phyloP scores from a whole-genome alignment of 2,888 invertebrate genomes.

The Pyralis farinalis region DNA sequence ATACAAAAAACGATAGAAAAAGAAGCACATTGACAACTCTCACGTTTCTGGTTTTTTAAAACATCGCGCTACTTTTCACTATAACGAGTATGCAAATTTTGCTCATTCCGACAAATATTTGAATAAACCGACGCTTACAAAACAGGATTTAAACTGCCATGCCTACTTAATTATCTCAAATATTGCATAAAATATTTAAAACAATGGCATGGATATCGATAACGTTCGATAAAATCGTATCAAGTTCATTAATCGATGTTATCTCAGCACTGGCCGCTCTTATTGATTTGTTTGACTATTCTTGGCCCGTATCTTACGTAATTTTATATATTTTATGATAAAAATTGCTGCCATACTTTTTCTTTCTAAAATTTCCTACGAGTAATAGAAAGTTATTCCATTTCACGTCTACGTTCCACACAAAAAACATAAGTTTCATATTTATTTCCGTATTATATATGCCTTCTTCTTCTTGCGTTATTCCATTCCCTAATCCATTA shows the following conservation, averaged over 20 bases:
- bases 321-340: too few species aligned
- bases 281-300: neutral
- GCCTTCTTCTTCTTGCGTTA: too few species aligned
- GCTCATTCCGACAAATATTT: neutral
- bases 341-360: too few species aligned
- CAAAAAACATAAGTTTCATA: too few species aligned
- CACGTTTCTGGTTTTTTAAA: neutral
- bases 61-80: neutral
- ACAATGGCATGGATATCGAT: neutral
- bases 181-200: neutral
- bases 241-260: neutral
- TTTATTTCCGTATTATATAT: too few species aligned
- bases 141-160: neutral
- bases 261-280: neutral
- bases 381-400: too few species aligned
- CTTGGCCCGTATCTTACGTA: too few species aligned
- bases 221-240: neutral
- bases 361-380: too few species aligned
- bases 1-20: too few species aligned
- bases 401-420: too few species aligned
- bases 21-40: too few species aligned
- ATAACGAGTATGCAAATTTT: neutral
- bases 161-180: neutral
- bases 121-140: neutral
- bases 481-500: too few species aligned